Evolutionary conservation across 2,113 vertebrate species (phyloP), one percentile per base, ranked within the genome.

Genomic region (Lethenteron reissneri): DNA sequence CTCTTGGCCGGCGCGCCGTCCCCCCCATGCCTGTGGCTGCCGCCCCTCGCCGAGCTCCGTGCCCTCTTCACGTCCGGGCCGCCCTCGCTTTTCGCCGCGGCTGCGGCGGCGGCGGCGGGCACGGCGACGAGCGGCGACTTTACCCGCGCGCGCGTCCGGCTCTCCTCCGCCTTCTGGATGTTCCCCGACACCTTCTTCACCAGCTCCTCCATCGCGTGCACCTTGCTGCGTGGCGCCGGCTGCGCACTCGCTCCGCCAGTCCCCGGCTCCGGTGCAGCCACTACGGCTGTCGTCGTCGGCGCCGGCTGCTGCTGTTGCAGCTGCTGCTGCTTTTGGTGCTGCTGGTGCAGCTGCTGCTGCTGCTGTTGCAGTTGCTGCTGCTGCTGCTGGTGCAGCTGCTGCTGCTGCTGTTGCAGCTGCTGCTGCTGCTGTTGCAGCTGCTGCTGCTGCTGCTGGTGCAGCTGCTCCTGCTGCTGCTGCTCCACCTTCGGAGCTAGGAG

Each of bases 351-450:
- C n/a, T n/a, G 41, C 41, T 6, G 41, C 5, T 41, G 41, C 6
- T 6, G 4, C 6, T 41, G 41, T 5, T 5, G 41, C 41, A 6
- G 41, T 1, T 41, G 76, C 72, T 0, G 78, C 77, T 59, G 85
- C 82, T 10, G 74, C 57, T 75, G 79, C 83, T 77, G 77, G 82
- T 73, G 78, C 70, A 69, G 84, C 84, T 1, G 13, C 56, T 10
- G 76, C 73, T 1, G 72, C 59, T 64, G 84, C 82, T 0, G 69
- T 70, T 75, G 81, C 81, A 74, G 78, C 83, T 74, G 90, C 89
- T 73, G 90, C 74, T 1, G 87, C 85, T 72, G 90, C 86, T 58
- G 90, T 88, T 1, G 83, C 82, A 71, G 86, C 79, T 0, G 82
- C 84, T 1, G 83, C 83, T 4, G 84, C 83, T 57, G 83, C 84